phyloP scores from a whole-genome alignment of 2,888 invertebrate genomes.

The Lamellibrachia columna region DNA sequence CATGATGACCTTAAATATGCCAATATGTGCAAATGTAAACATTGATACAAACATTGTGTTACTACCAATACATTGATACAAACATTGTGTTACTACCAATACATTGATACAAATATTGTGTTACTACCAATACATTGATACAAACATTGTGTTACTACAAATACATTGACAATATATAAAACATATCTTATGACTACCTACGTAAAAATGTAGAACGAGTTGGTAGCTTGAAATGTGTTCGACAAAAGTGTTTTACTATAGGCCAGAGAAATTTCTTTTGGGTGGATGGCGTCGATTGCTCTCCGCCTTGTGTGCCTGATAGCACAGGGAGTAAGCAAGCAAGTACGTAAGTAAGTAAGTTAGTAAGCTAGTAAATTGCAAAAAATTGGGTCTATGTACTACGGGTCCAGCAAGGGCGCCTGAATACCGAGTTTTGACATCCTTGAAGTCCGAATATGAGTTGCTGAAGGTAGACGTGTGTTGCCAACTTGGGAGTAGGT shows the following conservation, averaged over 20 bases:
- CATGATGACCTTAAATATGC: neutral
- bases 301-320: no score
- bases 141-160: neutral
- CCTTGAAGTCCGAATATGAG: neutral
- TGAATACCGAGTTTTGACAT: neutral
- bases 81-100: neutral
- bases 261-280: neutral
- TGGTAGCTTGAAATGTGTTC: neutral
- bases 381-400: neutral
- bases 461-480: neutral
- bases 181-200: neutral
- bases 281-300: no score
- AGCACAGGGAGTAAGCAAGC: no score
- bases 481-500: neutral
- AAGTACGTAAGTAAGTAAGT: no score
- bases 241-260: neutral
- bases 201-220: neutral
- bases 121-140: slow-evolving; percentile 7
- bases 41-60: neutral
- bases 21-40: neutral
- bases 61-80: neutral
- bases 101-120: neutral
- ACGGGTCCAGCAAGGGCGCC: neutral
- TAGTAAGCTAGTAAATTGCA: neutral
- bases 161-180: slow-evolving; percentile 5